Percentiles rank a stretch among this genome's conserved stretches.
Conservation (phyloP, 2,797 vertebrate genomes). For the Dermochelys coriacea region DNA sequence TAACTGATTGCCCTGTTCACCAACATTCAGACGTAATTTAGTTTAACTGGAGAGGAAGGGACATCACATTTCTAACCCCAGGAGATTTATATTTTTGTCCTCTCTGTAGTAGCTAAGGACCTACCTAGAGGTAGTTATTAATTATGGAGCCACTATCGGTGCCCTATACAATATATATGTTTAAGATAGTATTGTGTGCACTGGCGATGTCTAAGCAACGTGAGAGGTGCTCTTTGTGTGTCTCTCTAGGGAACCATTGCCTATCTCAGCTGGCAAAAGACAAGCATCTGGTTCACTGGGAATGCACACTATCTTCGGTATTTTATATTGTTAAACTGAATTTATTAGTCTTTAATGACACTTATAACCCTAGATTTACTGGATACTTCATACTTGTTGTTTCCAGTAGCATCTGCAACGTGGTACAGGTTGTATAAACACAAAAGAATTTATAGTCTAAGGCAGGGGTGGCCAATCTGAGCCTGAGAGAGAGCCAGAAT, state of each 20-base stretch:
- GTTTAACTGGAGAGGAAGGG: neutral
- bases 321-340: neutral
- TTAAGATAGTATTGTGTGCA: neutral
- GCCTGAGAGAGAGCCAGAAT: no score
- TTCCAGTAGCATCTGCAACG: neutral
- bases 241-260: neutral
- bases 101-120: neutral
- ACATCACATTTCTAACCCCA: neutral
- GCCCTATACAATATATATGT: neutral
- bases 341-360: neutral
- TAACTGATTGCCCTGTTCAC: neutral
- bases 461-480: neutral
- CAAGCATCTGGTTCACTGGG: conserved; percentile 29
- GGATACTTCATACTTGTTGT: neutral
- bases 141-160: no score
- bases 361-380: neutral
- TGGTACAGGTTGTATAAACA: neutral
- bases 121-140: no score
- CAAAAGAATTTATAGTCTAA: accelerated
- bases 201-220: neutral
- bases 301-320: accelerated
- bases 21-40: neutral
- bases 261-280: neutral
- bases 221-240: neutral
- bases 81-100: neutral